Evolutionary conservation across 2,113 vertebrate species (phyloP).

Genomic region (Hemiscyllium ocellatum): DNA sequence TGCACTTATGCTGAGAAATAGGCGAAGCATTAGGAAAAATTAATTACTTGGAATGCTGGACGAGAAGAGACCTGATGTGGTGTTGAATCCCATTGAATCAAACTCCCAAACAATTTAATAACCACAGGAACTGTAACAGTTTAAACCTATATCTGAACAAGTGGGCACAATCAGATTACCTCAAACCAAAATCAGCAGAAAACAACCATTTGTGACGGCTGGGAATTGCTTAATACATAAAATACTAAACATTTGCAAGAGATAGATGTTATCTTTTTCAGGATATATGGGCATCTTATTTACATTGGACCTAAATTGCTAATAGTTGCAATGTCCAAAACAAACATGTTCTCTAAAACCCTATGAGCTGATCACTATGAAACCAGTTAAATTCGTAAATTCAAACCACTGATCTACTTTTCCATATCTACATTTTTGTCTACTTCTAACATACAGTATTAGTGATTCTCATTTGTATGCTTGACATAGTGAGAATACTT

Average conservation of each 20-base stretch:
- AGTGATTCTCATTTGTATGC: background rate
- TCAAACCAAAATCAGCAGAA: background rate
- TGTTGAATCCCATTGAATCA: background rate
- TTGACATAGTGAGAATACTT: background rate
- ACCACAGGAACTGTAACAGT: background rate
- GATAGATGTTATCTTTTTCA: background rate
- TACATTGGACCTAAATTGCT: background rate
- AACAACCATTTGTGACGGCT: background rate
- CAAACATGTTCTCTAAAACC: background rate
- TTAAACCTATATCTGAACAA: background rate
- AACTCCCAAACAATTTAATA: background rate
- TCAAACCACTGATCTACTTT: background rate
- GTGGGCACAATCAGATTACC: background rate
- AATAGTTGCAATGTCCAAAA: background rate
- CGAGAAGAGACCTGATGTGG: background rate
- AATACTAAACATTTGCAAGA: background rate
- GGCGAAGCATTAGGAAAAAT: background rate
- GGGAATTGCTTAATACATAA: background rate
- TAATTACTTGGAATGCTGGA: background rate
- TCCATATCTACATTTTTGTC: background rate
- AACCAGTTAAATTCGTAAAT: background rate
- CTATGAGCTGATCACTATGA: background rate
- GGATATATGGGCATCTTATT: background rate
- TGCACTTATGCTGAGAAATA: background rate
- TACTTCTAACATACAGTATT: background rate